Conservation (phyloP, 2,888 invertebrate species). For the Idaea aversata region DNA sequence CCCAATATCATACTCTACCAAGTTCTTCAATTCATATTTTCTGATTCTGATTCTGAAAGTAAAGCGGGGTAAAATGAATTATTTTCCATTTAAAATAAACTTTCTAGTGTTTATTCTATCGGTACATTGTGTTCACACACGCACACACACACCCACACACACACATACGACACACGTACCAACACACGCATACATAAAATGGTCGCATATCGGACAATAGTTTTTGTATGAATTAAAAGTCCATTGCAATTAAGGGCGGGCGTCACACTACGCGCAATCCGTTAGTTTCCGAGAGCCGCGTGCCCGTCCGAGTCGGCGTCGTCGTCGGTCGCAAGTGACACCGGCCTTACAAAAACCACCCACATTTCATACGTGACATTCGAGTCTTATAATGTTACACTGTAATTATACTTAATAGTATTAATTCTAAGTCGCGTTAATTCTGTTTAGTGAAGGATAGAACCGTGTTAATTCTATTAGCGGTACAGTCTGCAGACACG, state of each 20-base stretch:
- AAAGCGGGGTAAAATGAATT: no score
- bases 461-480: constrained; percentile 28
- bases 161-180: no score
- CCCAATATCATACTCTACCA: no score
- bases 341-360: constrained; percentile 23
- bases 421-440: constrained; percentile 23
- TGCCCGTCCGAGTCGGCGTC: constrained; percentile 18
- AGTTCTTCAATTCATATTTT: no score
- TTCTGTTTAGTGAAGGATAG: constrained; percentile 21
- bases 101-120: no score
- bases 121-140: no score
- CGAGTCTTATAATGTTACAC: constrained; percentile 12
- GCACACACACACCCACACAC: no score
- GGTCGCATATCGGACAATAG: constrained; percentile 30
- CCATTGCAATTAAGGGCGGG: constrained; percentile 41
- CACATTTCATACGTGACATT: constrained; percentile 20
- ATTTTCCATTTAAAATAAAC: no score
- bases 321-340: constrained; percentile 31
- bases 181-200: constrained; percentile 24
- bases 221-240: constrained; percentile 51
- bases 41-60: no score
- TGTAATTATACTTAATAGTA: constrained; percentile 27
- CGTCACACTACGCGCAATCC: constrained; percentile 40
- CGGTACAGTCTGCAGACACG: constrained; percentile 5
- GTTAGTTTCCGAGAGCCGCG: constrained; percentile 29